These are phyloP conservation scores for Uromys caudimaculatus DNA, from an alignment of 2,797 vertebrate genomes.

Conservation along the genomic window DNA sequence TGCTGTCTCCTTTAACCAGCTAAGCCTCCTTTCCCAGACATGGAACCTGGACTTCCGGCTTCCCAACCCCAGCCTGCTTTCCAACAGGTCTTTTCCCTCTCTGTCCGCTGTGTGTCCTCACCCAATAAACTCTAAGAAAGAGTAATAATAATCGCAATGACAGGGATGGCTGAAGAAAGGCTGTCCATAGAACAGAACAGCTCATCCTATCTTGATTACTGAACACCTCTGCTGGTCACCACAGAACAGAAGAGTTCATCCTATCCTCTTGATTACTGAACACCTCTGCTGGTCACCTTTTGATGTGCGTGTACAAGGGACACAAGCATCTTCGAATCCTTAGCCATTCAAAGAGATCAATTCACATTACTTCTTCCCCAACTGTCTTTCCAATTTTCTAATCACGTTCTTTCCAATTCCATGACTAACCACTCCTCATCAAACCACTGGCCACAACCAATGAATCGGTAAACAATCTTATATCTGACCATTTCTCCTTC, in stretches of 20 bases:
- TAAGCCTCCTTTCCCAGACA: background rate
- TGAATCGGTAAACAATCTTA: background rate
- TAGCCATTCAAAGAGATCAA: background rate
- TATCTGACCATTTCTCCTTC: background rate
- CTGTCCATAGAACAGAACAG: background rate
- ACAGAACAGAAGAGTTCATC: background rate
- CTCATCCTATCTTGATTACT: background rate
- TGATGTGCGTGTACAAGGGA: background rate
- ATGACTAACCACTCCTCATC: background rate
- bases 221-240: background rate
- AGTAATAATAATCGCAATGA: too few relatives aligned
- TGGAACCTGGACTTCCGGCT: background rate
- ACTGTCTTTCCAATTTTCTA: background rate
- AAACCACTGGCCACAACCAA: background rate
- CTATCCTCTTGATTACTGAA: background rate
- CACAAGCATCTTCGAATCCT: background rate
- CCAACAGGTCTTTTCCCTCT: background rate
- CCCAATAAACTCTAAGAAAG: background rate
- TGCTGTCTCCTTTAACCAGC: slow-evolving; percentile 46
- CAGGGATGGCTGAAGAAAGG: too few relatives aligned
- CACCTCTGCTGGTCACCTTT: background rate
- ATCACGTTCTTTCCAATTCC: background rate
- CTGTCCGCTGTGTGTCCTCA: background rate
- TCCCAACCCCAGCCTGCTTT: background rate
- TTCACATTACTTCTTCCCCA: background rate